Conservation (phyloP, 2,113 vertebrate species). For the Hydrochoerus hydrochaeris region DNA sequence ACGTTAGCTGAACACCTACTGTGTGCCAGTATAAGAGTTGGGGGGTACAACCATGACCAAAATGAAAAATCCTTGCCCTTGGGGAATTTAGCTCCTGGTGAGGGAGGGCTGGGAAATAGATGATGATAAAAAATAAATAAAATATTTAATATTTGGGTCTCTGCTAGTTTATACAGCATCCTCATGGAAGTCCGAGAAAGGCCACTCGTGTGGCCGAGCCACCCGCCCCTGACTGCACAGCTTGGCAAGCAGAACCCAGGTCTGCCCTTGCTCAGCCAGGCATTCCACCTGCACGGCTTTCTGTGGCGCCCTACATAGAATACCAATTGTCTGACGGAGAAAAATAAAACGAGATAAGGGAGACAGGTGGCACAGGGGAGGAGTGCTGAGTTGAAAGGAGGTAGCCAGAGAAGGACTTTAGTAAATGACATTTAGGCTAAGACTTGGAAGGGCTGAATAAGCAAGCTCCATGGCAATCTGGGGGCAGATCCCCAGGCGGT, state of each 20-base stretch:
- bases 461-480: neutral
- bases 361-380: neutral
- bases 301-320: neutral
- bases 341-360: neutral
- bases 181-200: neutral
- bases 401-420: neutral
- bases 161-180: neutral
- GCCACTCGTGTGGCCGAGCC: neutral
- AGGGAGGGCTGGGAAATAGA: neutral
- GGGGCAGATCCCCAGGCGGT: neutral
- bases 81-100: neutral
- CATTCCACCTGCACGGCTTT: neutral
- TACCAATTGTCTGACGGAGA: neutral
- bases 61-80: neutral
- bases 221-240: neutral
- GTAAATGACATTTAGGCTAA: conserved; percentile 4
- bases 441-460: neutral
- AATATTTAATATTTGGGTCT: neutral
- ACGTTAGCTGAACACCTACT: neutral
- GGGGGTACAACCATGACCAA: neutral
- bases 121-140: neutral
- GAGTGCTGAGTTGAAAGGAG: neutral
- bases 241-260: neutral
- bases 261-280: neutral
- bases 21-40: neutral